These are phyloP conservation scores for Erpobdella octoculata DNA, from an alignment of 2,888 invertebrate genomes.

Conservation along the genomic window DNA sequence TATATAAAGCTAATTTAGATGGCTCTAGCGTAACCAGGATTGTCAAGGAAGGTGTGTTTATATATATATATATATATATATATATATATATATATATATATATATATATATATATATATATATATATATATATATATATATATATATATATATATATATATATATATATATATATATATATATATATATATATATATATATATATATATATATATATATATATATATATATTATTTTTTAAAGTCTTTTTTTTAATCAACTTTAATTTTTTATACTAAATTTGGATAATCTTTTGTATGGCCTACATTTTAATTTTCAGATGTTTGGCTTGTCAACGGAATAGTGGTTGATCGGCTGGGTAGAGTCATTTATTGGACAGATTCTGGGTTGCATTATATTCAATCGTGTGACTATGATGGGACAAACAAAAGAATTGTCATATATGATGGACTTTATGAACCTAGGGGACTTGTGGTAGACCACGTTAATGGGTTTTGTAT, in stretches of 20 bases:
- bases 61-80: neutral
- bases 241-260: no score
- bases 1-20: constrained; percentile 20
- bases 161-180: no score
- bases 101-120: no score
- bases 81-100: no score
- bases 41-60: constrained; percentile 17
- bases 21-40: constrained; percentile 16
- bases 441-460: constrained; percentile 26
- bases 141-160: no score
- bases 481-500: constrained; percentile 29
- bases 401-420: constrained; percentile 45
- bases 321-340: constrained; percentile 41
- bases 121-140: no score
- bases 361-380: constrained; percentile 48
- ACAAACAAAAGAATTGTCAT: constrained; percentile 39
- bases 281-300: no score
- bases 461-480: constrained; percentile 33
- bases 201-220: no score
- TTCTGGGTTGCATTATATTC: constrained; percentile 40
- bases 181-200: no score
- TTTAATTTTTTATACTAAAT: no score
- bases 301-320: no score
- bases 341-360: constrained; percentile 46
- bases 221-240: no score